Base-by-base conservation (phyloP, 23 tunicate species). In the Styela clava region DNA sequence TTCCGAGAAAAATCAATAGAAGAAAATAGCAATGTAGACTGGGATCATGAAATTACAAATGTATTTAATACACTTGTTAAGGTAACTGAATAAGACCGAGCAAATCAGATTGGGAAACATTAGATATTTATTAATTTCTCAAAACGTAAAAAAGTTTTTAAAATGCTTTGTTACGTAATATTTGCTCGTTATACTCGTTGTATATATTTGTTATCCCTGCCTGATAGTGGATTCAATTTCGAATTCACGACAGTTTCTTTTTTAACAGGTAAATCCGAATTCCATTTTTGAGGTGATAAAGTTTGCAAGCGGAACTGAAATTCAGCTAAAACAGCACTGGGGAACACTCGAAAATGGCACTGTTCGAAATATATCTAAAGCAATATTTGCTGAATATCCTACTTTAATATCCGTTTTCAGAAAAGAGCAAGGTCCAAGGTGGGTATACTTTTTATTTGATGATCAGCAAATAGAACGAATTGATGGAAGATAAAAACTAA, bases 241-340 rank as follows among this genome's bases (percentile, higher is more conserved):
- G n/a, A n/a, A n/a, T n/a, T n/a, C n/a, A n/a, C n/a, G n/a, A n/a
- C n/a, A n/a, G n/a, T n/a, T n/a, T n/a, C n/a, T n/a, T n/a, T n/a
- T n/a, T n/a, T 16, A 65, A 9, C 31, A 82, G 85, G 76, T 72
- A 27, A 35, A 69, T 33, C 56, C 35, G 29, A 30, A 33, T 22
- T 74, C 91, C 22, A 82, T 87, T 24, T 52, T 82, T 27, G 78
- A 87, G 22, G 64, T 30, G 34, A 74, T 82, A 3, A 52, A 44
- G 26, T 87, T 87, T 52, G 33, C 51, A 24, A 87, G 79, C 62
- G 91, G 91, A 64, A 82, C 91, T 33, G 62, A 56, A 16, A 82
- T 87, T 2, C 70, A 82, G 36, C 32, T 87, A 2, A 70, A 82
- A 24, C 67, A 76, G 27, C 35, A 56, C 12, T 52, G 64, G 81